Base-by-base conservation (phyloP, 1,140 invertebrate species). In the Delia radicum region DNA sequence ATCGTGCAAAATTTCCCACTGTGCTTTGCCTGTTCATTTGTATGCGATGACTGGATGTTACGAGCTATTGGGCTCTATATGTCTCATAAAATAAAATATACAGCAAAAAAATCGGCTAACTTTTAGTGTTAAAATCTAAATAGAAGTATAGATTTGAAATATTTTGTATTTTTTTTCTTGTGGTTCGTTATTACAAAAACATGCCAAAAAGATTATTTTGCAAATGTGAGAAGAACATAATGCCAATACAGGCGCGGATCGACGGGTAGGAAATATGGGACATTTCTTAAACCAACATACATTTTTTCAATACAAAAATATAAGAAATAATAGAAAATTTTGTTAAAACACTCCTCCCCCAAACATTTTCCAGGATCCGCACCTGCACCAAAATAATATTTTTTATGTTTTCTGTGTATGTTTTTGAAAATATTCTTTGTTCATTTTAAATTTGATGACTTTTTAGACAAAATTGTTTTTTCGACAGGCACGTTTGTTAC, bases 181-280 rank as follows among this genome's bases (percentile, higher is more conserved):
- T 69, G 4, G n/a, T 33, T 55, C n/a, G 18, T 55, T 69, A 69
- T 69, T 21, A 15, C 65, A n/a, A 24, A 69, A 33, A 21, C 65
- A 69, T 69, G 65, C 29, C 65, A 69, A 69, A 55, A 18, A 8
- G 24, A 69, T 69, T 67, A 67, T 31, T 67, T 69, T 69, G 65
- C 65, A 69, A 69, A 69, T 69, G 65, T 69, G 29, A 69, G 62
- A n/a, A n/a, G n/a, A 69, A 69, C 5, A 33, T 21, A 69, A 24
- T 65, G 62, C 27, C 62, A 28, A 65, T 65, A 29, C n/a, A n/a
- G n/a, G n/a, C n/a, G n/a, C n/a, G n/a, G n/a, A n/a, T n/a, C n/a
- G n/a, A n/a, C n/a, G n/a, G n/a, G n/a, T n/a, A n/a, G n/a, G n/a
- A n/a, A n/a, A n/a, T n/a, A n/a, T n/a, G n/a, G n/a, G n/a, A n/a